Conservation (phyloP, 2,888 invertebrate genomes). For the Agriopis aurantiaria region DNA sequence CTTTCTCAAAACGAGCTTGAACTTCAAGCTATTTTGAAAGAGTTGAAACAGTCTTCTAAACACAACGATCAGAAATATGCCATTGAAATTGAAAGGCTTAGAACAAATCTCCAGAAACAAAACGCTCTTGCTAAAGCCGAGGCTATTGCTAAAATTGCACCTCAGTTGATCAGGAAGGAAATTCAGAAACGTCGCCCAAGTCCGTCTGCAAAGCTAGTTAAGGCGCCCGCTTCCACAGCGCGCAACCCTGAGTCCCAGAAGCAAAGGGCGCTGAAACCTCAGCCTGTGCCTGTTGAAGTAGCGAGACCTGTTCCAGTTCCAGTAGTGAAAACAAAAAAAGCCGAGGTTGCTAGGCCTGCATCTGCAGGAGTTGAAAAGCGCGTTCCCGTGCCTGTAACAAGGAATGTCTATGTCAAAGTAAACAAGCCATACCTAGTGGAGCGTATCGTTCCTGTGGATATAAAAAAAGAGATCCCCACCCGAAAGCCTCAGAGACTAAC, state of each 20-base stretch:
- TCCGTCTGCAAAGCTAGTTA: slow-evolving; percentile 52
- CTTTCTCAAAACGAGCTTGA: slow-evolving; percentile 46
- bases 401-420: slow-evolving; percentile 57
- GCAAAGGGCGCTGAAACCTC: slow-evolving; percentile 12
- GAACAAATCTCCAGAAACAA: slow-evolving; percentile 59
- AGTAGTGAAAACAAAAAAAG: slow-evolving; percentile 53
- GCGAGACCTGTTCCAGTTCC: slow-evolving; percentile 51
- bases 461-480: slow-evolving; percentile 54
- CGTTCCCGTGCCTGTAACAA: slow-evolving; percentile 47
- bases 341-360: slow-evolving; percentile 49
- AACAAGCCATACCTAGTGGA: slow-evolving; percentile 59
- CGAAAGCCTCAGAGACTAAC: slow-evolving; percentile 57
- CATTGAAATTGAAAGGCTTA: slow-evolving; percentile 61
- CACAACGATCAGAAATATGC: slow-evolving; percentile 62
- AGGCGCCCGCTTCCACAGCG: slow-evolving; percentile 37
- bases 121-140: slow-evolving; percentile 61
- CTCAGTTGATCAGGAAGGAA: slow-evolving; percentile 57
- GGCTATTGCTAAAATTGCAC: slow-evolving; percentile 57
- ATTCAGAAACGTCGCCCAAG: slow-evolving; percentile 53
- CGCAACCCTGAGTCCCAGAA: slow-evolving; percentile 21
- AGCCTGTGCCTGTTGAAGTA: slow-evolving; percentile 55
- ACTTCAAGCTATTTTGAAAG: slow-evolving; percentile 48
- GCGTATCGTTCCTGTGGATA: slow-evolving; percentile 52
- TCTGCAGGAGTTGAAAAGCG: slow-evolving; percentile 23
- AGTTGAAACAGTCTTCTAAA: slow-evolving; percentile 61